A percentile compares a stretch with the other conserved stretches of the same genome.
phyloP scores from a whole-genome alignment of 2,888 invertebrate species.

The Ceriagrion tenellum region DNA sequence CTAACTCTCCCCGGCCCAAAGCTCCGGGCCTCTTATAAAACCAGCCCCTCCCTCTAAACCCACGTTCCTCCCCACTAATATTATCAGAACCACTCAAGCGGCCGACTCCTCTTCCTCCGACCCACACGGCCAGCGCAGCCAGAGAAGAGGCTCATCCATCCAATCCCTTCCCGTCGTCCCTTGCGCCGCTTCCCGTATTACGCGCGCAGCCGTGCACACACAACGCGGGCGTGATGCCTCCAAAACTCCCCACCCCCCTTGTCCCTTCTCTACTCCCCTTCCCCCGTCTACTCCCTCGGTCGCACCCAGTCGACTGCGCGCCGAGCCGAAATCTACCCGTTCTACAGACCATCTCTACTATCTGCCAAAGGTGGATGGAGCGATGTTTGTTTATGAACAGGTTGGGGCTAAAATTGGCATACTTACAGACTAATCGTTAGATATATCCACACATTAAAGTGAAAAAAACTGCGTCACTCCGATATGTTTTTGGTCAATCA shows the following conservation, averaged over 20 bases:
- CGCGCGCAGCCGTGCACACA: background rate
- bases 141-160: background rate
- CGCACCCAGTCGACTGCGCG: background rate
- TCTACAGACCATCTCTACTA: too few species aligned
- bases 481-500: too few species aligned
- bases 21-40: background rate
- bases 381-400: too few species aligned
- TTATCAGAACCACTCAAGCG: constrained; percentile 47
- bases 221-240: background rate
- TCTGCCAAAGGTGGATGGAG: too few species aligned
- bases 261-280: background rate
- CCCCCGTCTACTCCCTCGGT: background rate
- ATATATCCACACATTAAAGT: too few species aligned
- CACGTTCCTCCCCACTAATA: background rate
- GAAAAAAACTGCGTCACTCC: too few species aligned
- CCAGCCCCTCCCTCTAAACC: background rate
- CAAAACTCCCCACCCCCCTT: background rate
- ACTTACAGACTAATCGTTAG: too few species aligned
- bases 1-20: background rate
- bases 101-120: background rate
- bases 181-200: background rate
- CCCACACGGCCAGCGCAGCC: background rate
- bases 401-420: too few species aligned
- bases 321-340: background rate
- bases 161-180: background rate